A percentile compares a stretch with the other conserved stretches of the same genome.
phyloP scores from a whole-genome alignment of 2,888 invertebrate genomes.

The Entomobrya proxima region DNA sequence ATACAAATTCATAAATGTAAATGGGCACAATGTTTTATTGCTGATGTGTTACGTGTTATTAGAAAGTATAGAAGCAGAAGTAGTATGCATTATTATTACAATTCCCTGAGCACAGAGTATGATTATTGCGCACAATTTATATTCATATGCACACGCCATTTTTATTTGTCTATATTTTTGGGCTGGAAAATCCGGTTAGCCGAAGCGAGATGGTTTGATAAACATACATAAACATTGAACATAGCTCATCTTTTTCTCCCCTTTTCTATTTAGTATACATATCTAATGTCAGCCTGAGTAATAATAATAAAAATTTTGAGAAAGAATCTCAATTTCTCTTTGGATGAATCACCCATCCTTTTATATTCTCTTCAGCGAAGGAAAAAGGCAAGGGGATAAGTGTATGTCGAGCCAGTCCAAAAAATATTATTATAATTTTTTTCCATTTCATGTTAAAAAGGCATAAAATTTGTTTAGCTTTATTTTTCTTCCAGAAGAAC shows the following conservation, averaged over 20 bases:
- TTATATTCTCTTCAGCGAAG: not conserved
- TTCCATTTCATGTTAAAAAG: constrained; percentile 52
- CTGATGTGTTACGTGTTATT: not conserved
- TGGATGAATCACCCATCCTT: not conserved
- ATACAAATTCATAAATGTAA: constrained; percentile 60
- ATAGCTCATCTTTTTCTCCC: too few species aligned
- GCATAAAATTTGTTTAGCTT: constrained; percentile 65
- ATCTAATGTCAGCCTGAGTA: not conserved
- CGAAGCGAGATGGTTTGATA: constrained; percentile 49
- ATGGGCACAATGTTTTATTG: constrained; percentile 52
- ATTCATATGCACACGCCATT: constrained; percentile 49
- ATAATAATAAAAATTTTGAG: not conserved
- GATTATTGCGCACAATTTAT: constrained; percentile 43
- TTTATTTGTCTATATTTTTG: too few species aligned
- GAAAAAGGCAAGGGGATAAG: not conserved
- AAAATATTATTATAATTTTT: constrained; percentile 46
- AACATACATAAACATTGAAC: constrained; percentile 35
- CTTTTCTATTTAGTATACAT: too few species aligned
- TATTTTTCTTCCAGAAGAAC: constrained; percentile 40
- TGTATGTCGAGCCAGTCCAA: constrained; percentile 29
- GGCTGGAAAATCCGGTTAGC: constrained; percentile 57
- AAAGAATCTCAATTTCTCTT: not conserved
- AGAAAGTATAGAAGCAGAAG: too few species aligned
- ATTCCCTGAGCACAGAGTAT: not conserved
- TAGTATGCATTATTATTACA: not conserved